These are phyloP conservation scores for Ametastegia equiseti DNA, from an alignment of 2,888 invertebrate species.

Conservation along the genomic window DNA sequence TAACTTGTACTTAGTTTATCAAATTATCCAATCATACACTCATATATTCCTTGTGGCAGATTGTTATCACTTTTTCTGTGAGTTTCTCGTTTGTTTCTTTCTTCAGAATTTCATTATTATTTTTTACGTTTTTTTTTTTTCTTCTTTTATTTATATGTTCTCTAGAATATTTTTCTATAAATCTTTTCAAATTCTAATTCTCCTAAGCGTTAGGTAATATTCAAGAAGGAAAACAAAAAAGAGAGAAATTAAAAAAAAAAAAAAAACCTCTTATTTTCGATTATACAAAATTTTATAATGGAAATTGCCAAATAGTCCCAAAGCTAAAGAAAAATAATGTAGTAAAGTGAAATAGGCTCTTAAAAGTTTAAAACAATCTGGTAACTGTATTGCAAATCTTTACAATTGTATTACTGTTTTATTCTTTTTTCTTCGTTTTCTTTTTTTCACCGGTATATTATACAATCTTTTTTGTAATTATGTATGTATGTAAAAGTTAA, in stretches of 20 bases:
- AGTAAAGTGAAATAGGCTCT: no score
- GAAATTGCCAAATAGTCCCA: constrained; percentile 5
- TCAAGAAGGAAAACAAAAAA: background rate
- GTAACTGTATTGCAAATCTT: background rate
- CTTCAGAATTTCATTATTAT: no score
- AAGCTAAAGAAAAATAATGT: background rate
- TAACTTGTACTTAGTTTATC: constrained; percentile 76
- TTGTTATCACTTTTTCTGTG: constrained; percentile 65
- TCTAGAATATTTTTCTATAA: constrained; percentile 48
- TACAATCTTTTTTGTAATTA: constrained; percentile 45
- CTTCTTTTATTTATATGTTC: constrained; percentile 10
- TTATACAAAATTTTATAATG: background rate
- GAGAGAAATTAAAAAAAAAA: background rate
- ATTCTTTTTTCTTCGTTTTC: background rate
- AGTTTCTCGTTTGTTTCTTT: constrained; percentile 59
- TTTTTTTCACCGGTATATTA: constrained; percentile 28
- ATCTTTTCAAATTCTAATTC: background rate
- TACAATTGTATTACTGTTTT: constrained; percentile 55
- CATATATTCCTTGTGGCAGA: constrained; percentile 74
- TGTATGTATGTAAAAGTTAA: constrained; percentile 24
- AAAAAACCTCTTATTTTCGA: background rate
- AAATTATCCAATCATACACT: constrained; percentile 76
- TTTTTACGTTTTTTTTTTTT: constrained; percentile 55
- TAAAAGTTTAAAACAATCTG: background rate
- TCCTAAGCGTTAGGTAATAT: background rate